phyloP scores from a whole-genome alignment of 2,888 invertebrate species.

The Perizoma flavofasciatum region DNA sequence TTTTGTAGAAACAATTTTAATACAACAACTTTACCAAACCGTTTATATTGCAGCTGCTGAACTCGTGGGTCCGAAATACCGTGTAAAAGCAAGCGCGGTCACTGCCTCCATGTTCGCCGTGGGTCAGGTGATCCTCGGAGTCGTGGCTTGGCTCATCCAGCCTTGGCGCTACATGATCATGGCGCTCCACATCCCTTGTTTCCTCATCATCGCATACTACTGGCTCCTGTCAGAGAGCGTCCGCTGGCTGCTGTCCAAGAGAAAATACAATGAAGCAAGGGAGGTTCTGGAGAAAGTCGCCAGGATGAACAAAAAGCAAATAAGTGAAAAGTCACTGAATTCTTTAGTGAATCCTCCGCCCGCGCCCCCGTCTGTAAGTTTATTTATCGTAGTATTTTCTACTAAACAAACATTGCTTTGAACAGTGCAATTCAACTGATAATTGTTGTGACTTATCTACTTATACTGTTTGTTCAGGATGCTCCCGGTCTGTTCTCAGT shows the following conservation, averaged over 20 bases:
- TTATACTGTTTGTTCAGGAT: slow-evolving; percentile 25
- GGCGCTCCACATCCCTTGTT: slow-evolving; percentile 86
- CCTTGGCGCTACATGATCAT: slow-evolving; percentile 88
- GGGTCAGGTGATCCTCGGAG: slow-evolving; percentile 87
- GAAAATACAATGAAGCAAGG: slow-evolving; percentile 85
- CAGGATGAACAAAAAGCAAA: slow-evolving; percentile 81
- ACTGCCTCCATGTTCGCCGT: slow-evolving; percentile 88
- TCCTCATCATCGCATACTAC: slow-evolving; percentile 86
- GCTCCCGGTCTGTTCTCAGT: slow-evolving; percentile 50
- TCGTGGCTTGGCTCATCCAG: slow-evolving; percentile 86
- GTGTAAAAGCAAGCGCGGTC: slow-evolving; percentile 88
- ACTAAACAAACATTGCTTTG: no score
- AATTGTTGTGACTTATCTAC: no score
- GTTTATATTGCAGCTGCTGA: slow-evolving; percentile 84
- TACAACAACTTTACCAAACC: neutral
- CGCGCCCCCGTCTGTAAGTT: slow-evolving; percentile 33
- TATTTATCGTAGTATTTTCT: neutral
- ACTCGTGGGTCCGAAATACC: slow-evolving; percentile 88
- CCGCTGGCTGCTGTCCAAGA: slow-evolving; percentile 89
- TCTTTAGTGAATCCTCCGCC: slow-evolving; percentile 69
- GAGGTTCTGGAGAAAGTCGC: slow-evolving; percentile 85
- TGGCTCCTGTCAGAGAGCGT: slow-evolving; percentile 87
- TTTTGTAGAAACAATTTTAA: no score
- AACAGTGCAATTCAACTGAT: no score
- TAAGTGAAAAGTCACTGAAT: slow-evolving; percentile 80